Percentiles rank a stretch among this genome's conserved stretches.
Evolutionary conservation across 2,888 invertebrate genomes (phyloP).

Genomic region (Pherbina coryleti): DNA sequence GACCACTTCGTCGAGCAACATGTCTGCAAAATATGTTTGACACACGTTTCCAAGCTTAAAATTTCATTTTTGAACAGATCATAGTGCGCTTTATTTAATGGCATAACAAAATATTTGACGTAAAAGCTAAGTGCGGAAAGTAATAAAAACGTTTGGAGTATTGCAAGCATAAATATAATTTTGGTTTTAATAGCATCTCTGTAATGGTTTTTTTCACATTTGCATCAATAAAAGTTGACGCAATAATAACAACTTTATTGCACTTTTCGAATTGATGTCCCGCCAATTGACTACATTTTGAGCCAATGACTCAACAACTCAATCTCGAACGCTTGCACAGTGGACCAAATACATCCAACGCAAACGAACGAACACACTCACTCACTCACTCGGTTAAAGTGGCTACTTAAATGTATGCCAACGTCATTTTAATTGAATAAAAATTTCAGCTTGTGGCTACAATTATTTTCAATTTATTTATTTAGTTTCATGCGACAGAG

Average conservation of each 20-base stretch:
- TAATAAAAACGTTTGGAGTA: too few relatives aligned
- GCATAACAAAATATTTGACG: too few relatives aligned
- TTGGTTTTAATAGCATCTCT: too few relatives aligned
- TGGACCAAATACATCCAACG: background rate
- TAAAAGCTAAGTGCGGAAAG: too few relatives aligned
- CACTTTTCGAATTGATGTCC: slow-evolving; percentile 41
- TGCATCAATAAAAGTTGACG: slow-evolving; percentile 10
- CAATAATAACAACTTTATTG: slow-evolving; percentile 25
- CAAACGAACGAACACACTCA: background rate
- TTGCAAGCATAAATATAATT: too few relatives aligned
- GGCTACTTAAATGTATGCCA: background rate
- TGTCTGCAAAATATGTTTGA: too few relatives aligned
- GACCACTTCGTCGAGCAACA: too few relatives aligned
- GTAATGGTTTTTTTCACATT: background rate
- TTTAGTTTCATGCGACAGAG: background rate
- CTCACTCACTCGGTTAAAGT: background rate
- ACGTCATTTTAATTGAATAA: background rate
- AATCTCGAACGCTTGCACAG: background rate
- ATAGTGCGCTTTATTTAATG: too few relatives aligned
- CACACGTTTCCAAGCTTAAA: too few relatives aligned
- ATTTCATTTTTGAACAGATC: too few relatives aligned
- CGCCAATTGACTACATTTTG: slow-evolving; percentile 37
- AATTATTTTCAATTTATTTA: slow-evolving; percentile 43
- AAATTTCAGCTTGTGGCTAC: slow-evolving; percentile 32
- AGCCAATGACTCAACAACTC: slow-evolving; percentile 26